Conservation (phyloP, 2,888 invertebrate species). For the Limnephilus rhombicus region DNA sequence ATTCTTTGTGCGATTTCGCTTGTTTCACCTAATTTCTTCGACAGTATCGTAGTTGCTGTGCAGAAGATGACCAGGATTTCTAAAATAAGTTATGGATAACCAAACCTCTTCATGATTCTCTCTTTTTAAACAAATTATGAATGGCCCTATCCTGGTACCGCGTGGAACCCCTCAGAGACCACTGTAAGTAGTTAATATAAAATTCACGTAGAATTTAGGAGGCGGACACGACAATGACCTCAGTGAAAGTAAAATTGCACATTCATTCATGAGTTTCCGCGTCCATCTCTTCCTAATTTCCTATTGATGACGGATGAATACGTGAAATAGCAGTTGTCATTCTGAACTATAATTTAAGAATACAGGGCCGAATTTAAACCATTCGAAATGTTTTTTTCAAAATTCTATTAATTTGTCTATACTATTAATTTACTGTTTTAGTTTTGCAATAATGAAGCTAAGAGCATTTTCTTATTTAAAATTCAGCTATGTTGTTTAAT, state of each 20-base stretch:
- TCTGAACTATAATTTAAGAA: neutral
- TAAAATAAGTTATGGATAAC: too few relatives aligned
- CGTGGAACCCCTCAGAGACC: neutral
- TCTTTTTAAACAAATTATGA: neutral
- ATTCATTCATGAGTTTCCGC: neutral
- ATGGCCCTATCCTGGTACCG: neutral
- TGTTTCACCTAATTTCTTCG: too few relatives aligned
- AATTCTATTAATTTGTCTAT: neutral
- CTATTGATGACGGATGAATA: neutral
- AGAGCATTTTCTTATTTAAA: too few relatives aligned
- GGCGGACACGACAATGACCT: neutral
- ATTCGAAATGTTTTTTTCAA: too few relatives aligned
- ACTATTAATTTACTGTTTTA: neutral
- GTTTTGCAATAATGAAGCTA: too few relatives aligned
- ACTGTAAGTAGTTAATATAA: neutral
- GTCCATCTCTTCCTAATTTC: slow-evolving; percentile 22
- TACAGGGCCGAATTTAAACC: neutral
- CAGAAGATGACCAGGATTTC: too few relatives aligned
- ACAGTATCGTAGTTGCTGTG: too few relatives aligned
- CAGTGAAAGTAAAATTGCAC: neutral
- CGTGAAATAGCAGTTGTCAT: neutral
- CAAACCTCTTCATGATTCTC: neutral
- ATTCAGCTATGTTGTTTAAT: too few relatives aligned
- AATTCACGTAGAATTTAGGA: neutral
- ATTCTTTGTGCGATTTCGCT: too few relatives aligned